Conservation (phyloP, 2,113 vertebrate species). For the Ceyx cyanopectus region DNA sequence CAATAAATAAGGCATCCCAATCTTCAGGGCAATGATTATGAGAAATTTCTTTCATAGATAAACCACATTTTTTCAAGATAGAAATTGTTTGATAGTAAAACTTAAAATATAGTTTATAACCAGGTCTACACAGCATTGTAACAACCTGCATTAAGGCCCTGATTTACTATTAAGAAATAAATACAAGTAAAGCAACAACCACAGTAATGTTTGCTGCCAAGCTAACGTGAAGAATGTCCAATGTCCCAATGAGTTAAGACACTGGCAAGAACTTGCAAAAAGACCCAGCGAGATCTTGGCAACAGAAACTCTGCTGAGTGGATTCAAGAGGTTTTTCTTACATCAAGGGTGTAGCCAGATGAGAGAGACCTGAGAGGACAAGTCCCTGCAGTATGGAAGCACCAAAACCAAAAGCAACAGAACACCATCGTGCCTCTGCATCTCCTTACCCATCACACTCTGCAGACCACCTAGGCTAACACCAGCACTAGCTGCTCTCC, state of each 20-base stretch:
- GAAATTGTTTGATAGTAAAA: not conserved
- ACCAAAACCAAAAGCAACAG: not conserved
- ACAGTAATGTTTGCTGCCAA: not conserved
- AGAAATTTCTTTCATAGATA: not conserved
- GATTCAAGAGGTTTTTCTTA: not conserved
- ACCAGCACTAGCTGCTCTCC: not conserved
- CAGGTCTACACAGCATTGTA: not conserved
- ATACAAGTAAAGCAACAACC: not conserved
- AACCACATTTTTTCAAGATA: not conserved
- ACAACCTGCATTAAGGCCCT: not conserved
- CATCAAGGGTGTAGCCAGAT: not conserved
- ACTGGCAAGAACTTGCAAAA: not conserved
- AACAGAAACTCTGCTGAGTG: not conserved
- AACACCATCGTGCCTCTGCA: not conserved
- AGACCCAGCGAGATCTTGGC: not conserved
- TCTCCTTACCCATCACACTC: fast-evolving
- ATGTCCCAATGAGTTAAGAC: not conserved
- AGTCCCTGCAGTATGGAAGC: not conserved
- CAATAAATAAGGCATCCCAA: not conserved
- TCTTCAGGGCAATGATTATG: not conserved
- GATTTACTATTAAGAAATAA: not conserved
- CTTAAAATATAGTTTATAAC: not conserved
- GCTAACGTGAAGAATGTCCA: not conserved
- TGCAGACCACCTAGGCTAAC: not conserved
- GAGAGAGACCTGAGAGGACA: not conserved